A percentile compares a stretch with the other conserved stretches of the same genome.
Evolutionary conservation across 1,140 invertebrate species (phyloP).

Genomic region (Pogonognathellus flavescens): DNA sequence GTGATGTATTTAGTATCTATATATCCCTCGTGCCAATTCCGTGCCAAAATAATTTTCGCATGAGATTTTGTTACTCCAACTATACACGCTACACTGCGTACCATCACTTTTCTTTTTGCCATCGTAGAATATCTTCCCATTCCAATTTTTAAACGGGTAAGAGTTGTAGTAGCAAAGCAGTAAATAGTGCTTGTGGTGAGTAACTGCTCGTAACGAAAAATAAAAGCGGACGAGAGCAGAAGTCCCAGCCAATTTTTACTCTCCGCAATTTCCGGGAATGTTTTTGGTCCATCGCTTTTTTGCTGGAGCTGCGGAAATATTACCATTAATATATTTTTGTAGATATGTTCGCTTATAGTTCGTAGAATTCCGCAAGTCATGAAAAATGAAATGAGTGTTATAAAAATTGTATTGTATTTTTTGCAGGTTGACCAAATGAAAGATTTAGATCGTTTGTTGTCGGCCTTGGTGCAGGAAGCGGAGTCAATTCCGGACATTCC

Average conservation of each 20-base stretch:
- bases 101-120: neutral
- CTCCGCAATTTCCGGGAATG: too few species aligned
- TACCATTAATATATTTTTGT: too few species aligned
- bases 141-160: neutral
- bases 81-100: neutral
- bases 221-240: too few species aligned
- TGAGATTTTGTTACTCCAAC: neutral
- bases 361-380: too few species aligned
- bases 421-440: constrained; percentile 66
- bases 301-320: too few species aligned
- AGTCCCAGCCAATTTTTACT: neutral
- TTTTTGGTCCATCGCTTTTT: too few species aligned
- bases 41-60: constrained; percentile 50
- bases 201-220: too few species aligned
- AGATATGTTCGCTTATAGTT: too few species aligned
- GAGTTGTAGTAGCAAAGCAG: neutral
- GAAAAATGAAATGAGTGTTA: too few species aligned
- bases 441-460: constrained; percentile 65
- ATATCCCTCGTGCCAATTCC: constrained; percentile 25
- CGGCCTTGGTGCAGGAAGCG: constrained; percentile 65
- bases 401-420: neutral
- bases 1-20: neutral
- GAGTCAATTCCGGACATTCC: constrained; percentile 72
- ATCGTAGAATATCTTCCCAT: neutral
- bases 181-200: neutral